Conservation (phyloP, 2,113 vertebrate species). For the Capreolus pygargus region DNA sequence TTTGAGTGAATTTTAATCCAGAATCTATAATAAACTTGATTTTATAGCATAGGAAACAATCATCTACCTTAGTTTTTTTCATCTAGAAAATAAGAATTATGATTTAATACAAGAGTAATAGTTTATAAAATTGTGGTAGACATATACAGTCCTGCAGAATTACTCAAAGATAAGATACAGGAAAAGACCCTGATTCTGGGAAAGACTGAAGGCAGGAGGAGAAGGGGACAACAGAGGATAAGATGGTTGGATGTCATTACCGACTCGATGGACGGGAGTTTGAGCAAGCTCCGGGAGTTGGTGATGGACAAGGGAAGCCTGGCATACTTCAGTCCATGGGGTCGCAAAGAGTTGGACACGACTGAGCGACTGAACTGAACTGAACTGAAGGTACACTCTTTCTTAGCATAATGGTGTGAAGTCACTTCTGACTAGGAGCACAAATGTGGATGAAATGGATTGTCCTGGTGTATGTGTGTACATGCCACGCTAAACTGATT, state of each 20-base stretch:
- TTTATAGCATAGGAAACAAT: neutral
- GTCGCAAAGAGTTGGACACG: neutral
- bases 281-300: neutral
- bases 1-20: neutral
- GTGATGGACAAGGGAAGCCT: neutral
- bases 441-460: rapidly evolving
- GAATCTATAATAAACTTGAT: neutral
- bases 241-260: neutral
- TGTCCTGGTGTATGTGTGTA: neutral
- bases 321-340: neutral
- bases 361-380: neutral
- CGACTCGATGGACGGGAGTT: neutral
- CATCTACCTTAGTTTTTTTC: neutral
- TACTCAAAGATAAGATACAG: neutral
- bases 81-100: neutral
- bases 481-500: neutral
- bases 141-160: neutral
- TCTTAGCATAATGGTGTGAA: neutral
- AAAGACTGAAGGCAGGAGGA: neutral
- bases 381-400: neutral
- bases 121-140: neutral
- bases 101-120: neutral
- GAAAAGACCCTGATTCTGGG: neutral
- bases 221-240: neutral
- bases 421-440: neutral